Percentiles rank a stretch among this genome's conserved stretches.
These are phyloP conservation scores for Leucoraja erinaceus DNA, from an alignment of 2,113 vertebrate species.

Conservation along the genomic window DNA sequence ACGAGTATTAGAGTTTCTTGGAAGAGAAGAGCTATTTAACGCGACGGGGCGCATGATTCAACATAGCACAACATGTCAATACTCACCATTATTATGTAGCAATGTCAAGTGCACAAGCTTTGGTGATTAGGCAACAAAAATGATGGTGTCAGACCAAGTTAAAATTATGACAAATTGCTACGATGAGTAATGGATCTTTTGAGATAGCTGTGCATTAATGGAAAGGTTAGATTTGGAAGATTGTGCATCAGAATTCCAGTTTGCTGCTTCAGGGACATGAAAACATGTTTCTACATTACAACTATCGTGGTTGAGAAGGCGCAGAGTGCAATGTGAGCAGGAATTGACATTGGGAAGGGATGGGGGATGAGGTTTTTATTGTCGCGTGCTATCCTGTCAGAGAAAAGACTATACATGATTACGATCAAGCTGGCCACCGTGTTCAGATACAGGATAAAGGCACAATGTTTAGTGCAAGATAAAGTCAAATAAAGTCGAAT, in stretches of 20 bases:
- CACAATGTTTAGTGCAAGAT: no score
- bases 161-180: neutral
- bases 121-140: neutral
- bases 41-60: neutral
- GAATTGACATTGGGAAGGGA: no score
- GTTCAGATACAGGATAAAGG: no score
- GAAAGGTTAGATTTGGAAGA: neutral
- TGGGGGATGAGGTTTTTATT: no score
- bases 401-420: no score
- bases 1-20: neutral
- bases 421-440: no score
- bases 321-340: neutral
- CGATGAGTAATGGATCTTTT: neutral
- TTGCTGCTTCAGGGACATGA: neutral
- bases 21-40: neutral
- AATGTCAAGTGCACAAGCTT: neutral
- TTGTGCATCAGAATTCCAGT: neutral
- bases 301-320: neutral
- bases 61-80: neutral
- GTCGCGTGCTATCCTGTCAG: no score
- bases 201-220: neutral
- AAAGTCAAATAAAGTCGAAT: no score
- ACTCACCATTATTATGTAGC: neutral
- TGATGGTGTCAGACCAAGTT: neutral
- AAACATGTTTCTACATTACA: neutral